Conservation (phyloP, 2,888 invertebrate species). For the Lymantria monacha region DNA sequence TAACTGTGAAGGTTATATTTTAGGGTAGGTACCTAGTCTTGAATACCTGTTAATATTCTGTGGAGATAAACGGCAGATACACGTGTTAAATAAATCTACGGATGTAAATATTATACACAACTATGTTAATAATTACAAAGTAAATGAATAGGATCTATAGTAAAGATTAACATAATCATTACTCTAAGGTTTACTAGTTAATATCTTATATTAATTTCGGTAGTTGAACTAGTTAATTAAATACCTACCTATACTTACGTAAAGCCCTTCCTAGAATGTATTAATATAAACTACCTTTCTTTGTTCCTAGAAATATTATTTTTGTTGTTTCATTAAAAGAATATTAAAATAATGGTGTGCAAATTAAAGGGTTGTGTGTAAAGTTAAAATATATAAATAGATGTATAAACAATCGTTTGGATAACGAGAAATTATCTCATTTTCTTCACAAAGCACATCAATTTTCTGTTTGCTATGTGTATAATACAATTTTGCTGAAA, state of each 20-base stretch:
- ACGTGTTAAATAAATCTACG: conserved; percentile 60
- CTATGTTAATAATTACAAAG: conserved; percentile 74
- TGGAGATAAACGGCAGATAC: conserved; percentile 59
- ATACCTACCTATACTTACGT: conserved; percentile 32
- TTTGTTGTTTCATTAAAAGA: conserved; percentile 61
- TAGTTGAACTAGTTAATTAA: conserved; percentile 68
- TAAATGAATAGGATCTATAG: conserved; percentile 75
- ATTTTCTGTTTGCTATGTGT: conserved; percentile 40
- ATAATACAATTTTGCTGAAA: conserved; percentile 40
- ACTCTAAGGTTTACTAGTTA: conserved; percentile 72
- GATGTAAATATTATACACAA: conserved; percentile 77
- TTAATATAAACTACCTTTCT: conserved; percentile 46
- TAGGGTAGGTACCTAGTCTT: background rate
- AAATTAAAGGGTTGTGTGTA: conserved; percentile 83
- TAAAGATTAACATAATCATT: conserved; percentile 79
- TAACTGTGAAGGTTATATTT: background rate
- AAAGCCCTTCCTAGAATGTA: conserved; percentile 58
- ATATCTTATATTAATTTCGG: conserved; percentile 73
- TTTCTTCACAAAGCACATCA: conserved; percentile 47
- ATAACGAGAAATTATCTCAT: conserved; percentile 54
- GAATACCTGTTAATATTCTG: conserved; percentile 2
- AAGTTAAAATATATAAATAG: conserved; percentile 79
- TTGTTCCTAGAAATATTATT: conserved; percentile 48
- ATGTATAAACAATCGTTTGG: conserved; percentile 64
- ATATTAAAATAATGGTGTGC: conserved; percentile 73